Evolutionary conservation across 1,140 invertebrate genomes (phyloP), one percentile per base, ranked within the genome.

Genomic region (Musca vetustissima): DNA sequence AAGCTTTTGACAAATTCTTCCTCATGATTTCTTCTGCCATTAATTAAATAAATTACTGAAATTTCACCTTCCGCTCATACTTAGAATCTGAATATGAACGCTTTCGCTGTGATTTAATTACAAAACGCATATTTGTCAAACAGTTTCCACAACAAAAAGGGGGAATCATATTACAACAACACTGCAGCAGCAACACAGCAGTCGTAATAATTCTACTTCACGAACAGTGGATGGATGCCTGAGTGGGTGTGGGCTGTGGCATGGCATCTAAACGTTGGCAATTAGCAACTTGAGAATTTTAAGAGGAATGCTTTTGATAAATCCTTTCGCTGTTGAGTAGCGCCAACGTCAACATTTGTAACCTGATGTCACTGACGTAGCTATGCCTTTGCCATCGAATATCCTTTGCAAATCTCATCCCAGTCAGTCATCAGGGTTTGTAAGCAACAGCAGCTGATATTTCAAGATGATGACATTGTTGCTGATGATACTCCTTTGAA

Each of bases 31-130:
- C 9, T 28, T 14, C 24, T 57, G 24, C 8, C n/a, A 57, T 57
- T 57, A 57, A 57, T 57, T 57, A 57, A 57, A 57, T 57, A 57
- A 57, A 57, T 57, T 57, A 57, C 19, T 57, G 53, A 57, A 57
- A 57, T 57, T 57, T 57, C n/a, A 24, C 22, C 19, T 53, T 52
- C 53, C 15, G 1, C 24, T 17, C 6, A 6, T 43, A 14, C 21
- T 53, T 7, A 8, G 9, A 2, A 49, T 17, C 21, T 15, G 11
- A 24, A 22, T 21, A 13, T 13, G 21, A n/a, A 28, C 24, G 6
- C 24, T n/a, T 15, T 15, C 22, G 24, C 52, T 53, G 52, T 13
- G 52, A 53, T 53, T 53, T 53, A 53, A 53, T 53, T 53, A 53
- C 52, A 53, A 53, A 53, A 53, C 52, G 52, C 52, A 53, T 53